These are phyloP conservation scores for Diglossa cyanea DNA, from an alignment of 2,797 vertebrate species.

Conservation along the genomic window DNA sequence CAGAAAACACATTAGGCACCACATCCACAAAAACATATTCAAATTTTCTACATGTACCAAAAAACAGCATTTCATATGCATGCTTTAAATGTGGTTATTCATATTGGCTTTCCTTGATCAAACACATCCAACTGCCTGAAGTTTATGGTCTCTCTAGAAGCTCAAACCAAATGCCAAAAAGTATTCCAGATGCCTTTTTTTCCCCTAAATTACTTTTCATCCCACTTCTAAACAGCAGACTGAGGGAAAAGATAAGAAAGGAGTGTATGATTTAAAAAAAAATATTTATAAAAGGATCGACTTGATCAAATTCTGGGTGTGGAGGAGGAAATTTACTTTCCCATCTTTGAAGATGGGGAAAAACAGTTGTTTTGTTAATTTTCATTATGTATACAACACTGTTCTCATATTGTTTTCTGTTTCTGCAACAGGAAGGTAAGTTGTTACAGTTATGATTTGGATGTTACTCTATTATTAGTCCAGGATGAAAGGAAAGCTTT, in stretches of 20 bases:
- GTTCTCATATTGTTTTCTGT: background rate
- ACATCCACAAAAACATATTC: background rate
- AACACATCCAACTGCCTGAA: background rate
- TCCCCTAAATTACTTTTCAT: background rate
- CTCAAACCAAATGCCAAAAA: background rate
- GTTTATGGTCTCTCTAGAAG: background rate
- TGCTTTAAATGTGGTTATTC: background rate
- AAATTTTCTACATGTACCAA: background rate
- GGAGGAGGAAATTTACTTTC: background rate
- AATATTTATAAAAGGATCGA: background rate
- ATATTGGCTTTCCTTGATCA: background rate
- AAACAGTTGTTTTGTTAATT: background rate
- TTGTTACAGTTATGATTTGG: background rate
- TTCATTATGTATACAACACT: background rate
- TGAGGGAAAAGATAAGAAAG: background rate
- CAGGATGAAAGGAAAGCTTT: conserved; percentile 17
- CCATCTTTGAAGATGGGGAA: background rate
- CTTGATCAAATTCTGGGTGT: background rate
- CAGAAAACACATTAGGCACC: background rate
- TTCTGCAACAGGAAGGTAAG: background rate
- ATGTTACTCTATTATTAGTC: background rate
- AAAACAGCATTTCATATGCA: background rate
- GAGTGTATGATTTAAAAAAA: background rate
- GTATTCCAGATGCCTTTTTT: background rate
- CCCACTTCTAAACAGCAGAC: background rate